Base-by-base conservation (phyloP, 2,888 invertebrate species). In the Lampropteryx suffumata region DNA sequence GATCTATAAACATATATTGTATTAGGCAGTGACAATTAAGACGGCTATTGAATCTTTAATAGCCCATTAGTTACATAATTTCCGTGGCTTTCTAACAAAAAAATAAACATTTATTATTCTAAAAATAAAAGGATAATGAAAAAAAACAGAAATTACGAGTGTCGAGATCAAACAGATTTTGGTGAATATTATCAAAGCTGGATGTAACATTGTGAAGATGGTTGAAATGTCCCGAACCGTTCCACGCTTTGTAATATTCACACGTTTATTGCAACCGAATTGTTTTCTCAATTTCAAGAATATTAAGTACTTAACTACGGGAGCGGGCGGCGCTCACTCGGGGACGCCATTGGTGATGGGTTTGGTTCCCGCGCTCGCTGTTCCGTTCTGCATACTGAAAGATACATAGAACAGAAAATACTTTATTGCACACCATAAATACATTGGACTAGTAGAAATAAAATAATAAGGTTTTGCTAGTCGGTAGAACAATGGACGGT, bases 191-290 rank as follows among this genome's bases (percentile, higher is more conserved):
- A 65, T 85, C 85, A 81, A 71, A 81, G 83, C 81, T 79, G 63
- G 77, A 76, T 77, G 76, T 68, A 68, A 68, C 64, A 65, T 64
- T 61, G 29, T 36, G 35, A 49, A 42, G 59, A 60, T 62, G 52
- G 52, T 61, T 65, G 42, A 34, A 68, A 62, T 67, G 71, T 82
- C 84, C 84, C 86, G 84, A 84, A 83, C 79, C 27, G 73, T 80
- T 82, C 76, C 82, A 75, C 76, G 81, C 82, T 77, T 76, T 80
- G 84, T 83, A 69, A 82, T 86, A 84, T 87, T 83, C 85, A 88
- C 85, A 71, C 70, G 61, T 65, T 69, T 84, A 84, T 84, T 85
- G 84, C 84, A 75, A 71, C 66, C 65, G 58, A 70, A 62, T 57
- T 54, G 59, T 67, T 57, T 57, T 50, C 58, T 52, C 53, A 54